These are phyloP conservation scores for Laodelphax striatellus DNA, from an alignment of 1,140 invertebrate genomes.

Conservation along the genomic window DNA sequence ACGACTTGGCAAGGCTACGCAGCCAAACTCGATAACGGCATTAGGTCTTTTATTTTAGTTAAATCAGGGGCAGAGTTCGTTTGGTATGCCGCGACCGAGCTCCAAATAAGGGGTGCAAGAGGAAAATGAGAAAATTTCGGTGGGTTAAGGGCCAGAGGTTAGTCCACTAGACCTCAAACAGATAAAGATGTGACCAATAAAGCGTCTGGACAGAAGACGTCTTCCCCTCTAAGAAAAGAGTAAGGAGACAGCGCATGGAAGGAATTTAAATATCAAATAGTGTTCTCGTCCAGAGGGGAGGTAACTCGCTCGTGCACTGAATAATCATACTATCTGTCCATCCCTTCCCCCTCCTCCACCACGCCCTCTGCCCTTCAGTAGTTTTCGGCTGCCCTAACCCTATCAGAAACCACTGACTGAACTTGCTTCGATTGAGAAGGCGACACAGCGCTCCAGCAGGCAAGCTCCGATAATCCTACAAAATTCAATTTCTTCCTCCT, in stretches of 20 bases:
- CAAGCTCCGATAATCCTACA: no score
- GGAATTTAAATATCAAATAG: constrained; percentile 4
- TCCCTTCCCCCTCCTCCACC: no score
- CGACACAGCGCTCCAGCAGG: no score
- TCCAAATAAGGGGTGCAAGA: background rate
- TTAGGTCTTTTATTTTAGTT: background rate
- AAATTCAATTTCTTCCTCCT: no score
- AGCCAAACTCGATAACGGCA: no score
- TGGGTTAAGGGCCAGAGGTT: background rate
- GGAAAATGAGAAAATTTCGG: no score
- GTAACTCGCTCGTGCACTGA: background rate
- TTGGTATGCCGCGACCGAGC: background rate
- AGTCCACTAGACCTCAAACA: background rate
- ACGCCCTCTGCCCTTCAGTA: no score
- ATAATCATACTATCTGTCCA: background rate
- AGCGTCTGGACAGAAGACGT: background rate
- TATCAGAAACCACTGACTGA: no score
- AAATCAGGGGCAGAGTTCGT: background rate
- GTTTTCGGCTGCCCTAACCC: no score
- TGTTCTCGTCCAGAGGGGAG: background rate
- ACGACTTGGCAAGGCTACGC: no score
- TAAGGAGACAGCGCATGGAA: background rate
- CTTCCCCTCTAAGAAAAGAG: background rate
- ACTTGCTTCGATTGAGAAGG: no score
- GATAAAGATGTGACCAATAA: constrained; percentile 4